Evolutionary conservation across 2,797 vertebrate species (phyloP), one percentile per base, ranked within the genome.

Genomic region (Galago senegalensis): DNA sequence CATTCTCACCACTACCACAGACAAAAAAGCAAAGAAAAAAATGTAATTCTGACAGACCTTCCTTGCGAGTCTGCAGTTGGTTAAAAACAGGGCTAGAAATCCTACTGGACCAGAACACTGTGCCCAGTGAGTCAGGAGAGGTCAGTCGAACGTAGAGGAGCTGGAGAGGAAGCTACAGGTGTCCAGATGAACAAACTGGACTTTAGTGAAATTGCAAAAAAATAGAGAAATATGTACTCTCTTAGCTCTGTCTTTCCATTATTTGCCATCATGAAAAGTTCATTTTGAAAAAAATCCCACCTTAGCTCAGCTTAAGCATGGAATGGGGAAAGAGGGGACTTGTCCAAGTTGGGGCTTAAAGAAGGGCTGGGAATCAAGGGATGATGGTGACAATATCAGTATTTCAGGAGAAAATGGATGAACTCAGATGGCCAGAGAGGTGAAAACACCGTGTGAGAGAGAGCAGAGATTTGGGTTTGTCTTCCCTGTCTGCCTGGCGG

Each of bases 371-470:
- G 3, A 67, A 27, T 70, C 40, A 6, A 85, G 27, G 61, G 18
- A 29, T n/a, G 2, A 13, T 18, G 4, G 21, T n/a, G 40, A 40
- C 14, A 46, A 20, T n/a, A 7, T 37, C 17, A 0, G 0, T 76
- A 25, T 70, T 34, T 13, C 49, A 6, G 37, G 61, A 69, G 53
- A 46, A 56, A 40, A 3, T 16, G 40, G 43, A 3, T 49, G 49
- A 46, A 13, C 4, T 12, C 9, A 29, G 21, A 5, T 29, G 1
- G 46, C 12, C 58, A 29, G 25, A 10, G 40, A 49, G 77, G 70
- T 21, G 60, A 25, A 56, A 25, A 37, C 3, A 4, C 7, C 34
- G 4, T 2, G n/a, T 5, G 67, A 17, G 10, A 12, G 40, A 8
- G 2, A 1, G 1, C 5, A 31, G 75, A 25, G 17, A 12, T 6